Percentiles rank a stretch among this genome's conserved stretches.
These are phyloP conservation scores for Phalangium opilio DNA, from an alignment of 2,888 invertebrate genomes.

Conservation along the genomic window DNA sequence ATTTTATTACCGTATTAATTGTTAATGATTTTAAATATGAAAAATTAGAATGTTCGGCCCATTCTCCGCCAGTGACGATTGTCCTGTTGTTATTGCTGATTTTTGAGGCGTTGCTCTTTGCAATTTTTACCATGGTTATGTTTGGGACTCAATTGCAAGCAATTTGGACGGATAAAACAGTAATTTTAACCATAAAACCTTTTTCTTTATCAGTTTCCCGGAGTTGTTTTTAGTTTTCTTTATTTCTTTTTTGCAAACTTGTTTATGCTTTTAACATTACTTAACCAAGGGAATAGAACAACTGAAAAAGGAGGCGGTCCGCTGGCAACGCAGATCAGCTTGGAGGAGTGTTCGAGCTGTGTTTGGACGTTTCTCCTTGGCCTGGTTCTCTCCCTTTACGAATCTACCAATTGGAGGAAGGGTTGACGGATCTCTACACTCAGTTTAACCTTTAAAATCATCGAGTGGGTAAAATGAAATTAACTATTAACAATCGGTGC, in stretches of 20 bases:
- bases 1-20: not conserved
- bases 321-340: constrained; percentile 78
- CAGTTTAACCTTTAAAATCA: too few species aligned
- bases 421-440: too few species aligned
- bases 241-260: not conserved
- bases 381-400: constrained; percentile 91
- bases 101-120: constrained; percentile 88
- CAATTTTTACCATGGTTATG: constrained; percentile 96
- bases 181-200: too few species aligned
- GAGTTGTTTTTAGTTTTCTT: not conserved
- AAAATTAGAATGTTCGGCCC: constrained; percentile 73
- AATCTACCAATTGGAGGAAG: not conserved
- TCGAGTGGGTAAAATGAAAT: too few species aligned
- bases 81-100: constrained; percentile 76
- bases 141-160: constrained; percentile 89
- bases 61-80: constrained; percentile 90
- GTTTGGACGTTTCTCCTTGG: constrained; percentile 84
- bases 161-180: constrained; percentile 97
- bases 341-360: constrained; percentile 94
- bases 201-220: not conserved
- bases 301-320: constrained; percentile 83
- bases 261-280: constrained; percentile 2
- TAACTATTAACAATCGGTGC: too few species aligned
- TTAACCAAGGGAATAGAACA: constrained; percentile 78
- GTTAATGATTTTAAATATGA: constrained; percentile 9